phyloP scores from a whole-genome alignment of 2,888 invertebrate species.

The Actias luna region DNA sequence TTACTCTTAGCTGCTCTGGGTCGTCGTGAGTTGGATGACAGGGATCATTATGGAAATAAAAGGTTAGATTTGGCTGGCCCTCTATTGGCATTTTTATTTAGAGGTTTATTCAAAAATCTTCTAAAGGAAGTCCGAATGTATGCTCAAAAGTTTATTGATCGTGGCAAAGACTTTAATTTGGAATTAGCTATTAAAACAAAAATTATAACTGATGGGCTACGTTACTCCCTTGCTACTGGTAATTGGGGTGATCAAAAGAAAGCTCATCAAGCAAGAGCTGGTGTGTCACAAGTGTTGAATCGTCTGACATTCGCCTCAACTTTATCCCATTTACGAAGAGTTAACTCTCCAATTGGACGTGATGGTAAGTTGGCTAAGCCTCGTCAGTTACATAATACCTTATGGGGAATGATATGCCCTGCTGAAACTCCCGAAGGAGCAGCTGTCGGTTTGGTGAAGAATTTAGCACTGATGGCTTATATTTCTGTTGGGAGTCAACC shows the following conservation, averaged over 20 bases:
- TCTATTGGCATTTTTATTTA: conserved; percentile 96
- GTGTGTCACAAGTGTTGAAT: conserved; percentile 98
- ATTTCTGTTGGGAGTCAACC: conserved; percentile 99
- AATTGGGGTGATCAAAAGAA: conserved; percentile 99
- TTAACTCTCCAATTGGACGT: conserved; percentile 99
- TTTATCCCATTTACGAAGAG: conserved; percentile 97
- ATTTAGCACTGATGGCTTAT: conserved; percentile 99
- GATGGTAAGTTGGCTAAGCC: conserved; percentile 99
- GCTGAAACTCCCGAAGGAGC: conserved; percentile 99
- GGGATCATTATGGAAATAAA: conserved; percentile 99
- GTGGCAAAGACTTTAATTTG: conserved; percentile 98
- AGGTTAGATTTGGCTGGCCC: conserved; percentile 98
- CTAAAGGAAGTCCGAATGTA: conserved; percentile 99
- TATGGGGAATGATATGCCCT: conserved; percentile 99
- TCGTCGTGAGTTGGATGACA: conserved; percentile 98
- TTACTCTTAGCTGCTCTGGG: conserved; percentile 96
- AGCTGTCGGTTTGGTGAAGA: conserved; percentile 98
- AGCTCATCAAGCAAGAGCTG: conserved; percentile 98
- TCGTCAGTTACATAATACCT: conserved; percentile 98
- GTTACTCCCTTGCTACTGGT: conserved; percentile 99
- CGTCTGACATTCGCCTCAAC: conserved; percentile 99
- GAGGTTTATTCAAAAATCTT: conserved; percentile 97
- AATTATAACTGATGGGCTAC: conserved; percentile 98
- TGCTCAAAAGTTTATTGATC: conserved; percentile 99
- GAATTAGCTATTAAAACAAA: conserved; percentile 98